Evolutionary conservation across 1,140 invertebrate genomes (phyloP).

Genomic region (Calephelis nemesis): DNA sequence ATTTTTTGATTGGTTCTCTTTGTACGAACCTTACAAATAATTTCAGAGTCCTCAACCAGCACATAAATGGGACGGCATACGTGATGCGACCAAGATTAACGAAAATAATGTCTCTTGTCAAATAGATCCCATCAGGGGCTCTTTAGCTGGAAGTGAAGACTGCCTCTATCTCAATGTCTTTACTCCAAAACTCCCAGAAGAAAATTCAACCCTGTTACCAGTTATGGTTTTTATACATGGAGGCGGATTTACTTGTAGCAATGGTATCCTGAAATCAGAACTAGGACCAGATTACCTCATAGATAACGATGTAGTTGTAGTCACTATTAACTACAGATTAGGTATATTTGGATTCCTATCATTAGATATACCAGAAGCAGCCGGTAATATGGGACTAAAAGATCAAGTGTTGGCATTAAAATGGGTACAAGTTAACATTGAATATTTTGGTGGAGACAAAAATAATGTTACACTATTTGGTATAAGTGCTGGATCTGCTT

Average conservation of each 20-base stretch:
- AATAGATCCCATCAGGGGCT: slow-evolving; percentile 22
- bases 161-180: slow-evolving; percentile 55
- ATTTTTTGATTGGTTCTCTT: not conserved
- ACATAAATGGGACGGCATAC: slow-evolving; percentile 42
- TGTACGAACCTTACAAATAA: not conserved
- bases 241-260: slow-evolving; percentile 82
- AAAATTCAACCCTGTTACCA: slow-evolving; percentile 59
- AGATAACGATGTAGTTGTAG: slow-evolving; percentile 79
- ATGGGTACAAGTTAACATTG: slow-evolving; percentile 62
- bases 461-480: slow-evolving; percentile 73
- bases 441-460: slow-evolving; percentile 60
- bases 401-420: slow-evolving; percentile 65
- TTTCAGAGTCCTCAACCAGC: slow-evolving; percentile 38
- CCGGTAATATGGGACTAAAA: slow-evolving; percentile 79
- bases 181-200: slow-evolving; percentile 36
- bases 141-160: slow-evolving; percentile 44
- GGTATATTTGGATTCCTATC: slow-evolving; percentile 77
- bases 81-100: slow-evolving; percentile 39
- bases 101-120: slow-evolving; percentile 32
- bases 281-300: slow-evolving; percentile 70
- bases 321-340: slow-evolving; percentile 81
- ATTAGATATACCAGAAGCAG: slow-evolving; percentile 51
- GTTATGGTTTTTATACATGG: slow-evolving; percentile 88
- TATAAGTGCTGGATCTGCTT: slow-evolving; percentile 70
- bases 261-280: slow-evolving; percentile 54